These are phyloP conservation scores for Heterodera carotae DNA, from an alignment of 1,140 invertebrate genomes.

Conservation along the genomic window DNA sequence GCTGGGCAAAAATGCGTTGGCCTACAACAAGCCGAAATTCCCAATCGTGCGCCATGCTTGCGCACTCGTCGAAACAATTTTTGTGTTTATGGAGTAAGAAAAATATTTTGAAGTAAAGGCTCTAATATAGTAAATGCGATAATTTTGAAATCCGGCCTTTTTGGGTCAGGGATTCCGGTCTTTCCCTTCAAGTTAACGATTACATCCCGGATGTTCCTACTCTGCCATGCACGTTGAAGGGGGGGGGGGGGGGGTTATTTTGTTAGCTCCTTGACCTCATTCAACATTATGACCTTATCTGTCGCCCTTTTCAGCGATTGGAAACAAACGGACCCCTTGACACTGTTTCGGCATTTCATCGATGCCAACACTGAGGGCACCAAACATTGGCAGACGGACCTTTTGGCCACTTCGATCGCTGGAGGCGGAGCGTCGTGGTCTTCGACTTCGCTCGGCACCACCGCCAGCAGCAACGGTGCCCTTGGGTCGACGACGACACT, in stretches of 20 bases:
- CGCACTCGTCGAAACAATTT: background rate
- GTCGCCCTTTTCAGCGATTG: background rate
- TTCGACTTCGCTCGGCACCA: background rate
- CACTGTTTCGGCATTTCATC: background rate
- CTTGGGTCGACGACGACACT: background rate
- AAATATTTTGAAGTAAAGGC: background rate
- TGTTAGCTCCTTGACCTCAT: no score
- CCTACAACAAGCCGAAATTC: slow-evolving; percentile 8
- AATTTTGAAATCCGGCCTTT: no score
- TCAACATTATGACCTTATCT: background rate
- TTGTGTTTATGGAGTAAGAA: slow-evolving; percentile 1
- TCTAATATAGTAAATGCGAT: no score
- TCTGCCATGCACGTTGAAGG: no score
- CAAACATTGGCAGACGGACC: background rate
- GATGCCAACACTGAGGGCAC: background rate
- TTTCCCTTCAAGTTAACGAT: no score
- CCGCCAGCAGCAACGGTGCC: background rate
- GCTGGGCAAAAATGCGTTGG: slow-evolving; percentile 21
- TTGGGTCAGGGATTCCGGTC: no score
- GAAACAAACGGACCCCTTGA: background rate
- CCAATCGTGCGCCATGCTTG: background rate
- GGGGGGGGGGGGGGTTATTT: no score
- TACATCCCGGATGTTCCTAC: no score
- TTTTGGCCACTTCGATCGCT: background rate
- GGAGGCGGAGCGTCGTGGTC: background rate